A percentile compares a stretch with the other conserved stretches of the same genome.
These are phyloP conservation scores for Argopecten irradians DNA, from an alignment of 1,140 invertebrate genomes.

Conservation along the genomic window DNA sequence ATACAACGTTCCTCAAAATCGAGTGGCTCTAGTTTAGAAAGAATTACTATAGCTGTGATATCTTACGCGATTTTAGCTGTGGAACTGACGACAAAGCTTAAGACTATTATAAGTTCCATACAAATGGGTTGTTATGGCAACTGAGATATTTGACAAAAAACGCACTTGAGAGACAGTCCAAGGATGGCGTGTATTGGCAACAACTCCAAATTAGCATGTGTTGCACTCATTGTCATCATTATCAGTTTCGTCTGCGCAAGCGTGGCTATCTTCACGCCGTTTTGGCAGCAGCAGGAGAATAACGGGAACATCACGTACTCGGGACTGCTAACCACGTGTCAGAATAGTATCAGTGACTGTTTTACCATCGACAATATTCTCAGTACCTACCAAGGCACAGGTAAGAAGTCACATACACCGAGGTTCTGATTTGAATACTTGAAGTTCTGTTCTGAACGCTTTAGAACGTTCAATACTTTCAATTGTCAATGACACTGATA, in stretches of 20 bases:
- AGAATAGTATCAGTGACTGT: conserved; percentile 41
- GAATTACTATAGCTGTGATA: too few species aligned
- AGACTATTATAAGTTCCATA: too few species aligned
- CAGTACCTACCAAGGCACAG: conserved; percentile 33
- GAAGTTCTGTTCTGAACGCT: too few species aligned
- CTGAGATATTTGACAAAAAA: neutral
- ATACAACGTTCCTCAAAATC: too few species aligned
- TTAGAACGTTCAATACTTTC: too few species aligned
- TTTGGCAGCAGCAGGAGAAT: conserved; percentile 42
- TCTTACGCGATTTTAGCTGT: too few species aligned
- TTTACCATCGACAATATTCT: conserved; percentile 47
- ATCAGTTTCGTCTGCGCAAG: conserved; percentile 43
- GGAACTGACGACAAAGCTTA: too few species aligned
- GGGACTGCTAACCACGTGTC: conserved; percentile 40
- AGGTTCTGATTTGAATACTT: too few species aligned
- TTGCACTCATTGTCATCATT: conserved; percentile 47
- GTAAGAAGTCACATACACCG: too few species aligned
- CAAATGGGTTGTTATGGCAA: too few species aligned
- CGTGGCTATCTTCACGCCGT: conserved; percentile 52
- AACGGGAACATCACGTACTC: conserved; percentile 48
- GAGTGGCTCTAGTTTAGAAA: too few species aligned
- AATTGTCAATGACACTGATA: too few species aligned
- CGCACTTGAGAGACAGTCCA: neutral
- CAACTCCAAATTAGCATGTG: conserved; percentile 29
- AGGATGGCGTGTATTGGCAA: conserved; percentile 36